Conservation (phyloP, 1,140 invertebrate genomes). For the Parapsyche elsis region DNA sequence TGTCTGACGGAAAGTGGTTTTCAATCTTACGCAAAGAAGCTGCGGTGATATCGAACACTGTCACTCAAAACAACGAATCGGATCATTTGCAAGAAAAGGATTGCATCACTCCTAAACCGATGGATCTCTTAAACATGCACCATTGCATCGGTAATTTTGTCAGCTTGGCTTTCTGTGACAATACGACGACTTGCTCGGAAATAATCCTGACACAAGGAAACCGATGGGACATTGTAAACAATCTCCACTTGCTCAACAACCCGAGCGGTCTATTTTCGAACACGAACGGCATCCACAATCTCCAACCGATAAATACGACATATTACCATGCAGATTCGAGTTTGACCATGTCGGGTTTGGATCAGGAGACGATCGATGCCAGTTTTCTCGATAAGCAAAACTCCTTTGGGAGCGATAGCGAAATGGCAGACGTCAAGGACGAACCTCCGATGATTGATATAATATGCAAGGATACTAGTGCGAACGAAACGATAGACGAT, state of each 20-base stretch:
- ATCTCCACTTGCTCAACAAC: slow-evolving; percentile 68
- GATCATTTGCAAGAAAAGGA: slow-evolving; percentile 14
- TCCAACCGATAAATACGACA: slow-evolving; percentile 61
- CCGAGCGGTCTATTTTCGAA: slow-evolving; percentile 66
- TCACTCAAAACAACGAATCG: slow-evolving; percentile 35
- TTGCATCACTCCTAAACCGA: background rate
- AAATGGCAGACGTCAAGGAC: slow-evolving; percentile 7
- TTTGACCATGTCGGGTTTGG: slow-evolving; percentile 69
- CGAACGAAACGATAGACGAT: slow-evolving; percentile 33
- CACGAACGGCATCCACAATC: slow-evolving; percentile 24
- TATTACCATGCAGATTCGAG: slow-evolving; percentile 65
- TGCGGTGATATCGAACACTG: slow-evolving; percentile 57
- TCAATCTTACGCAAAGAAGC: slow-evolving; percentile 67
- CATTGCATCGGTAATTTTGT: background rate
- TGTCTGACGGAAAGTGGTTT: slow-evolving; percentile 69
- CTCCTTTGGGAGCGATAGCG: slow-evolving; percentile 16
- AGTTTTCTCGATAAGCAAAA: slow-evolving; percentile 57
- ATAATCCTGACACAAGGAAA: slow-evolving; percentile 68
- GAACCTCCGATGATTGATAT: background rate
- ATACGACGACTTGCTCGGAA: slow-evolving; percentile 65
- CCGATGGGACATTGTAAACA: slow-evolving; percentile 71
- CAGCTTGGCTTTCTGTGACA: slow-evolving; percentile 58
- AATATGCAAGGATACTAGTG: background rate
- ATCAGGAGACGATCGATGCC: slow-evolving; percentile 67
- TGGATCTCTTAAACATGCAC: slow-evolving; percentile 16